A percentile compares a stretch with the other conserved stretches of the same genome.
Evolutionary conservation across 2,888 invertebrate genomes (phyloP).

Genomic region (Eumacrocentrus americanus): DNA sequence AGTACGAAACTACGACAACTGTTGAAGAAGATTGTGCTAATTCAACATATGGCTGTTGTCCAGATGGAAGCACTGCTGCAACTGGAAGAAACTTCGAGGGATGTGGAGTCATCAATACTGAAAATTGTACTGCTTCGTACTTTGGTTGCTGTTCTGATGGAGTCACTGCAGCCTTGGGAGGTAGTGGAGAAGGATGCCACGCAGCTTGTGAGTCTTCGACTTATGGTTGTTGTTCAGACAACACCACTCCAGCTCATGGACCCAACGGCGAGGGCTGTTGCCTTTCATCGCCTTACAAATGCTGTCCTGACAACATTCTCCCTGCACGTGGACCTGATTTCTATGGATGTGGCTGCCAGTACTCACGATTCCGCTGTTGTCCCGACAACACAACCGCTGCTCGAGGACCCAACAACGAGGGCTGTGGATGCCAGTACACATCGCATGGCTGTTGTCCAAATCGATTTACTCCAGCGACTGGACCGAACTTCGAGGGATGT

Average conservation of each 20-base stretch:
- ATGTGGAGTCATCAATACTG: constrained; percentile 62
- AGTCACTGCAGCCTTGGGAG: constrained; percentile 71
- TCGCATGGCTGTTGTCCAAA: constrained; percentile 86
- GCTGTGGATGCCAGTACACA: constrained; percentile 81
- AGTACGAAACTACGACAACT: constrained; percentile 46
- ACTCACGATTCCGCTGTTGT: constrained; percentile 82
- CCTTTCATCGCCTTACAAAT: constrained; percentile 75
- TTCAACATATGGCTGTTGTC: constrained; percentile 77
- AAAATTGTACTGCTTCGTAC: constrained; percentile 66
- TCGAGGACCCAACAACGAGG: constrained; percentile 77
- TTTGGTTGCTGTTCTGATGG: constrained; percentile 80
- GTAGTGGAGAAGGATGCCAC: constrained; percentile 76
- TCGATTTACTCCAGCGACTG: constrained; percentile 76
- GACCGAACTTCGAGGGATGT: constrained; percentile 83
- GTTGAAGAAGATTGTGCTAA: constrained; percentile 62
- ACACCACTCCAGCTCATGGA: constrained; percentile 84
- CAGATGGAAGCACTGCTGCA: constrained; percentile 70
- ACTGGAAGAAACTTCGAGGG: constrained; percentile 71
- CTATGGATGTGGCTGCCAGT: constrained; percentile 78
- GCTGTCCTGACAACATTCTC: constrained; percentile 87
- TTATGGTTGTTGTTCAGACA: constrained; percentile 89
- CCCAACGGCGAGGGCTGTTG: constrained; percentile 84
- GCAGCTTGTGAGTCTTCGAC: constrained; percentile 71
- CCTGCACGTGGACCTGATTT: constrained; percentile 79
- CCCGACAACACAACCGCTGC: constrained; percentile 82